These are phyloP conservation scores for Melanchra persicariae DNA, from an alignment of 2,888 invertebrate genomes.

Conservation along the genomic window DNA sequence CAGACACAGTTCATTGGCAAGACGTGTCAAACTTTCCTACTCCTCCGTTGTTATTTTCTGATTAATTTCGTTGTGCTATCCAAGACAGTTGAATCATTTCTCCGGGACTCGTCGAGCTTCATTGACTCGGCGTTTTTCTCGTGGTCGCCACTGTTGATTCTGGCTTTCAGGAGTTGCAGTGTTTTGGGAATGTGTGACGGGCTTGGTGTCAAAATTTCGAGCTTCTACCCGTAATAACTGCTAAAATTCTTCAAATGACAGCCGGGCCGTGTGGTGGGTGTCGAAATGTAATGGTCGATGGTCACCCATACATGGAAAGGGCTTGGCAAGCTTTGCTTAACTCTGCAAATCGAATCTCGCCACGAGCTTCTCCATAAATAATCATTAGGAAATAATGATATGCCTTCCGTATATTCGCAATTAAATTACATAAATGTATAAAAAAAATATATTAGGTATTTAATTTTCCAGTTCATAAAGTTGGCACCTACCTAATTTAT, in stretches of 20 bases:
- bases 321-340: not conserved
- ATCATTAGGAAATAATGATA: not conserved
- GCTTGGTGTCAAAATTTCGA: not conserved
- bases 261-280: not conserved
- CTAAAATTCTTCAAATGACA: not conserved
- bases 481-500: not conserved
- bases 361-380: not conserved
- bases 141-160: too few species aligned
- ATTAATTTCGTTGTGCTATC: too few species aligned
- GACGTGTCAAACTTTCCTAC: too few species aligned
- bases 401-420: constrained; percentile 9
- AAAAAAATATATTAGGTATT: not conserved
- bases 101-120: too few species aligned
- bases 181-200: too few species aligned
- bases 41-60: too few species aligned
- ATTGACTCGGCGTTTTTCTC: too few species aligned
- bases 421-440: not conserved
- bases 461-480: constrained; percentile 7
- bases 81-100: too few species aligned
- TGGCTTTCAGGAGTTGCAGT: too few species aligned
- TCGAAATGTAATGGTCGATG: not conserved
- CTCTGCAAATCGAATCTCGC: not conserved
- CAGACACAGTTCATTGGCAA: too few species aligned
- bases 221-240: not conserved
- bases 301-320: not conserved